Percentiles rank a stretch among this genome's conserved stretches.
These are phyloP conservation scores for Typhlomys cinereus DNA, from an alignment of 2,113 vertebrate genomes.

Conservation along the genomic window DNA sequence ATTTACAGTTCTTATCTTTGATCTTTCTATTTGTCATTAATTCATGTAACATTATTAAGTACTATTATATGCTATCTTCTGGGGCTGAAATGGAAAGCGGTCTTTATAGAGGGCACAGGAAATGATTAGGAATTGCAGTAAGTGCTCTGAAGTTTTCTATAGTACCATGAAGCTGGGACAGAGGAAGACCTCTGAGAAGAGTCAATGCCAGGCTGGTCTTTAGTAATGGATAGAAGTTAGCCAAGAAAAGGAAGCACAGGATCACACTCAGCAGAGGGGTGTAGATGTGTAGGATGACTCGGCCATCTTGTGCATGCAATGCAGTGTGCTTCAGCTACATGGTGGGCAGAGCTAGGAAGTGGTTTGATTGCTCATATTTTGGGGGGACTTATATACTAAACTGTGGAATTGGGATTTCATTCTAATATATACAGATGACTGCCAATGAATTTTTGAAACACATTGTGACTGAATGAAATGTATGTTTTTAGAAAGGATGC, in stretches of 20 bases:
- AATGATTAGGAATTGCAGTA: not conserved
- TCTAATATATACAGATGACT: not conserved
- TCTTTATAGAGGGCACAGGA: not conserved
- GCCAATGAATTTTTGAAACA: conserved; percentile 15
- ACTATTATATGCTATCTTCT: not conserved
- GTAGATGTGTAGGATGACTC: not conserved
- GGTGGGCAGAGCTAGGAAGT: not conserved
- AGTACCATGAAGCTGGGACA: not conserved
- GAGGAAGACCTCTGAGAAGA: not conserved
- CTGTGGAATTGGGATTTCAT: conserved; percentile 26
- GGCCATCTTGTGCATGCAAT: not conserved
- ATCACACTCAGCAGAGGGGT: not conserved
- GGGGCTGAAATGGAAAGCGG: not conserved
- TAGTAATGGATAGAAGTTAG: not conserved
- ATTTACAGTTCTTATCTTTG: conserved; percentile 22
- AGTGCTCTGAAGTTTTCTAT: conserved; percentile 8
- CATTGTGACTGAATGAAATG: not conserved
- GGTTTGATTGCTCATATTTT: not conserved
- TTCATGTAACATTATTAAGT: conserved; percentile 2
- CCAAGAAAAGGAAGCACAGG: not conserved
- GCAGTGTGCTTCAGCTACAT: not conserved
- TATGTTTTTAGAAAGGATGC: conserved; percentile 18
- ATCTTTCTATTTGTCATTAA: not conserved
- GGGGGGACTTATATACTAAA: not conserved
- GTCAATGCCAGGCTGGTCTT: not conserved